Evolutionary conservation across 2,113 vertebrate genomes (phyloP), one percentile per base, ranked within the genome.

Genomic region (Petromus typicus): DNA sequence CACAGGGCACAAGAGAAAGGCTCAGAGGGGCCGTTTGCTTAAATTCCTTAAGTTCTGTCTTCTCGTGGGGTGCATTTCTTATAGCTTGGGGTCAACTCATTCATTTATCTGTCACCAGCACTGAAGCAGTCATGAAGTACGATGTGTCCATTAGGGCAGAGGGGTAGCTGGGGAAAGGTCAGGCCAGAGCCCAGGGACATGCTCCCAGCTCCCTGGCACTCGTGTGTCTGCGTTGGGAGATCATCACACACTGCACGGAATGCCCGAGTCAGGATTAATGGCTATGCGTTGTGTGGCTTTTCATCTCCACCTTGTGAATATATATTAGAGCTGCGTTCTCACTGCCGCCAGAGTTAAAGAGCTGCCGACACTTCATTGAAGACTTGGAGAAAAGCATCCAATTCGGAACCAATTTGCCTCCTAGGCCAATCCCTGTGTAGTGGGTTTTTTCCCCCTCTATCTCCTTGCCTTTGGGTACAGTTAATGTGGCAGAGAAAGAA

Each of bases 61-160:
- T 82, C 69, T 69, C 87, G 0, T 7, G 34, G 27, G 75, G 16
- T 11, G 17, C 0, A 16, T 80, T 2, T 43, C 25, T 63, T 12
- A 0, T 17, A 0, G 86, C 71, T 89, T 48, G 0, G 56, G 51
- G 23, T 67, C 0, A 17, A 11, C 12, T 66, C 97, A 56, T 97
- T 96, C 95, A 92, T 98, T 51, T 67, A 40, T 48, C 97, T 98
- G 97, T 97, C 98, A 93, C 90, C 27, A 85, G 92, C 80, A 66
- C 63, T 0, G 86, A 93, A 48, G 66, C 16, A 1, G 75, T 48
- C 82, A 90, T 11, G 1, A 88, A 85, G 86, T 80, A 94, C 51
- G 78, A 93, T 71, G 91, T 81, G 75, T 71, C 93, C 96, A 84
- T 20, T 90, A 94, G 86, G 64, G 80, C 25, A 6, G 51, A 27